Percentiles rank a stretch among this genome's conserved stretches.
Evolutionary conservation across 2,797 vertebrate genomes (phyloP).

Genomic region (Valencia hispanica): DNA sequence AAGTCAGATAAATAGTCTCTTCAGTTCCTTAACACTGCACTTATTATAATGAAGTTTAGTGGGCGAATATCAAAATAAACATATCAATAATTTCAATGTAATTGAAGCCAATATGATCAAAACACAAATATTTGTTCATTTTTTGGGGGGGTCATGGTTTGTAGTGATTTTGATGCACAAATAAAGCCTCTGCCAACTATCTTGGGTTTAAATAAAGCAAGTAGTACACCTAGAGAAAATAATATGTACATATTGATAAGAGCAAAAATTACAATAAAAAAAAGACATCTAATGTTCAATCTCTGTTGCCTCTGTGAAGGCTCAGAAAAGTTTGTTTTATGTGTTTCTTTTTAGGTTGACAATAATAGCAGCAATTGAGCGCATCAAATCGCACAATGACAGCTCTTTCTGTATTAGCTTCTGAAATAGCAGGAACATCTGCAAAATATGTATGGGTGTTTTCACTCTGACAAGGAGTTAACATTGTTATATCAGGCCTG

Average conservation of each 20-base stretch:
- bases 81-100: too few species aligned
- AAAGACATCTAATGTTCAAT: background rate
- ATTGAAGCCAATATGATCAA: too few species aligned
- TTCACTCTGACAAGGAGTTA: slow-evolving; percentile 20
- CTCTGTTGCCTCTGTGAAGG: background rate
- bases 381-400: slow-evolving; percentile 45
- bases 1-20: background rate
- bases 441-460: slow-evolving; percentile 24
- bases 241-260: background rate
- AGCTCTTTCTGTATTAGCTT: slow-evolving; percentile 30
- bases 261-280: background rate
- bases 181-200: too few species aligned
- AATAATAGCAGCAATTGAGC: slow-evolving; percentile 41
- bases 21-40: too few species aligned
- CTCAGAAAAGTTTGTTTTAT: background rate
- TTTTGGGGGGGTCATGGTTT: too few species aligned
- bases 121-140: too few species aligned
- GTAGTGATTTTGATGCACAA: too few species aligned
- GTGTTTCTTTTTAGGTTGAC: slow-evolving; percentile 21
- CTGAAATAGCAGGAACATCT: slow-evolving; percentile 18
- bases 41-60: too few species aligned
- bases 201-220: too few species aligned
- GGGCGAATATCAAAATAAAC: too few species aligned
- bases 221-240: too few species aligned
- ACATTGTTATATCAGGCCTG: slow-evolving; percentile 14